phyloP scores from a whole-genome alignment of 64 coral and sea anemone species.

The Montipora sp. region DNA sequence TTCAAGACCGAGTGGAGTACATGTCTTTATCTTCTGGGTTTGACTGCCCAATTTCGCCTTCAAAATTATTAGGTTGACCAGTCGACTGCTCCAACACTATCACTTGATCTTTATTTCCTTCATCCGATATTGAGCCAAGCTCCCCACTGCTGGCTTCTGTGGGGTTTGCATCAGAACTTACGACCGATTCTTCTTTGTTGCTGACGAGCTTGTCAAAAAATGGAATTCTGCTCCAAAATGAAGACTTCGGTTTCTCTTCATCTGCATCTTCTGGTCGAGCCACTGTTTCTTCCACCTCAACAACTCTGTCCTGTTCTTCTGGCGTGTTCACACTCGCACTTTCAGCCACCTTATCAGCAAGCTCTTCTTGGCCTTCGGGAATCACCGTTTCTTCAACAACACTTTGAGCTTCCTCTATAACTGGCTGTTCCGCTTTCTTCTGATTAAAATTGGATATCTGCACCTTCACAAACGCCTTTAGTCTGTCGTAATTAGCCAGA shows the following conservation, averaged over 20 bases:
- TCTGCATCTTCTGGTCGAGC: background rate
- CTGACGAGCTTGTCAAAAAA: constrained; percentile 66
- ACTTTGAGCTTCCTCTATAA: constrained; percentile 22
- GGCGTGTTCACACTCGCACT: background rate
- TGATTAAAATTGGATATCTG: constrained; percentile 44
- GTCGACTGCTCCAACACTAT: background rate
- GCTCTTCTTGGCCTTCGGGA: background rate
- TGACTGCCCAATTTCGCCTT: constrained; percentile 81
- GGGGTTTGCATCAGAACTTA: background rate
- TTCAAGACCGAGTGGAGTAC: constrained; percentile 82
- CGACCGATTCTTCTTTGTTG: constrained; percentile 18
- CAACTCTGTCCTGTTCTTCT: background rate
- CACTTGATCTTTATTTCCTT: constrained; percentile 5
- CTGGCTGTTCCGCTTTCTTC: constrained; percentile 14
- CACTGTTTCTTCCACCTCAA: background rate
- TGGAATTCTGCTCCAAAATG: constrained; percentile 77
- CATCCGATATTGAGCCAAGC: background rate
- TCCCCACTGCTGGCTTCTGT: background rate
- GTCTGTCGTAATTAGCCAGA: constrained; percentile 57
- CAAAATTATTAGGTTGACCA: background rate
- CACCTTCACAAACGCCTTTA: constrained; percentile 55
- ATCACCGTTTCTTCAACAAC: constrained; percentile 10
- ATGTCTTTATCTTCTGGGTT: constrained; percentile 96
- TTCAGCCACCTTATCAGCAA: background rate
- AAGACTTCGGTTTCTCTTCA: constrained; percentile 15